Evolutionary conservation across 2,797 vertebrate species (phyloP), one percentile per base, ranked within the genome.

Genomic region (Cossypha polioptera): DNA sequence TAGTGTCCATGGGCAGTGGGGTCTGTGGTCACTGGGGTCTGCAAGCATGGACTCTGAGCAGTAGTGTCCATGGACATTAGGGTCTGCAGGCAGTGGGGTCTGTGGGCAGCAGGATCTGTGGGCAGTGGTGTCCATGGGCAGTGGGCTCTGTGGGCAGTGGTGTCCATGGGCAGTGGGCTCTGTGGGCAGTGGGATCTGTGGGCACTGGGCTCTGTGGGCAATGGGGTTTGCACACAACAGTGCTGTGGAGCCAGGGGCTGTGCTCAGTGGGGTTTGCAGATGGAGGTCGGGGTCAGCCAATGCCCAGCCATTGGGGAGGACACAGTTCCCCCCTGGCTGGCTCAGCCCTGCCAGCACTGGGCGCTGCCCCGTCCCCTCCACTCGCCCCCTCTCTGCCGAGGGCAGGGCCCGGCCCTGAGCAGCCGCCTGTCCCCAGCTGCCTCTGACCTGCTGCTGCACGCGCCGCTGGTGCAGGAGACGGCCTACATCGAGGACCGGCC

Each of bases 401-500:
- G 9, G 3, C 48, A n/a, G 57, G 31, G 5, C 20, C 35, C 1
- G 16, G 61, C 61, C 72, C 79, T 83, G 82, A 88, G 78, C 69
- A 11, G 31, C 74, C 1, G 0, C 45, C 78, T 26, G 65, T 69
- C 15, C n/a, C 40, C 97, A 99, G 99, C 99, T 1, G 98, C 99
- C 19, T 99, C 99, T 1, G 99, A 99, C 97, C 98, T 99, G 75
- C 97, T 99, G 95, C 97, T 99, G 90, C 99, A 99, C 13, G 98
- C 99, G 0, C 82, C 98, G 0, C 95, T 99, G 97, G 99, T 99
- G 67, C 98, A 99, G 97, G 98, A 99, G 98, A 99, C 99, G 0
- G 99, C 98, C 2, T 99, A 99, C 96, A 99, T 99, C 0, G 99
- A 99, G 98, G 99, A 99, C 91, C 98, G 99, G 5, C 99, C 99